These are phyloP conservation scores for Channa striata DNA, from an alignment of 2,797 vertebrate species.

Conservation along the genomic window DNA sequence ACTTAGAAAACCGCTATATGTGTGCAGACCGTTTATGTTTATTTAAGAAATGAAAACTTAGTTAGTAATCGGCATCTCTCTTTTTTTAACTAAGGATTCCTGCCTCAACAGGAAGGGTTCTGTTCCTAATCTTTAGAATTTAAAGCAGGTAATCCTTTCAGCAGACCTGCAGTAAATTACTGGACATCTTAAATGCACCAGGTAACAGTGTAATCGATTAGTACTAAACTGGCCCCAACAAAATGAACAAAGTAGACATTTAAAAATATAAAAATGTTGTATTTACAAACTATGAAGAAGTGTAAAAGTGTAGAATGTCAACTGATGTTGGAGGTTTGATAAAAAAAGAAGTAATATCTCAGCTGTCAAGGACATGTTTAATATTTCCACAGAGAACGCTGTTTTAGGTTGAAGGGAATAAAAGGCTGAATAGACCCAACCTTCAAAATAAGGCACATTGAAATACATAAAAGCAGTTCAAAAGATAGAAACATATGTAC, in stretches of 20 bases:
- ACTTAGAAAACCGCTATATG: no score
- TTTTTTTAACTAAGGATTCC: constrained; percentile 4
- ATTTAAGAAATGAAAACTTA: no score
- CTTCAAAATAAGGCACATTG: not conserved
- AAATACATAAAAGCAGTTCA: not conserved
- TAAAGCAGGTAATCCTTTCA: constrained; percentile 31
- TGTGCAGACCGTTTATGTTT: no score
- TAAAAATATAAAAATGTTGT: not conserved
- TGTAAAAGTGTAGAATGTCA: no score
- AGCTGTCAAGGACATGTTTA: no score
- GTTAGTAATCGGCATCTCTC: no score
- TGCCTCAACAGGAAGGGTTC: constrained; percentile 17
- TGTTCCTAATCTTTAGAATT: constrained; percentile 42
- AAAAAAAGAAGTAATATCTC: no score
- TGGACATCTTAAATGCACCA: constrained; percentile 25
- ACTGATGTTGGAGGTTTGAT: no score
- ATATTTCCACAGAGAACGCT: no score
- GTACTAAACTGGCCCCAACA: not conserved
- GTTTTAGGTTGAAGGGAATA: no score
- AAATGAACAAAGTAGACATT: not conserved
- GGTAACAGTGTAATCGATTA: constrained; percentile 52
- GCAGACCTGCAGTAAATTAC: constrained; percentile 37
- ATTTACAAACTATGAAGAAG: no score
- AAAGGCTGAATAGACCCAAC: no score
- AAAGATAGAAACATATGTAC: not conserved